These are phyloP conservation scores for Forbesichthys agassizii DNA, from an alignment of 2,113 vertebrate species.

Conservation along the genomic window DNA sequence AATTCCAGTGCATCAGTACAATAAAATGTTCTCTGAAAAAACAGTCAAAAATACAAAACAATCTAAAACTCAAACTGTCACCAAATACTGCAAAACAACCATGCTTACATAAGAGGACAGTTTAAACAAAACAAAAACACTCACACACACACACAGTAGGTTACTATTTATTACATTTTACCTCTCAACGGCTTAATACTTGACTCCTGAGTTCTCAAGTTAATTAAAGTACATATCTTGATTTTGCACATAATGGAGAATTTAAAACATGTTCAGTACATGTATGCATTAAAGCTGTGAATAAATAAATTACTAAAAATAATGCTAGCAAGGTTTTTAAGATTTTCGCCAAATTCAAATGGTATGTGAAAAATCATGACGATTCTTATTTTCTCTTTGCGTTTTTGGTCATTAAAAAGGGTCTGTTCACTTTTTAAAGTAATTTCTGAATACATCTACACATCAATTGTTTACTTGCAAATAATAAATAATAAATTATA, in stretches of 20 bases:
- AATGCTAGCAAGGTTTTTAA: too few relatives aligned
- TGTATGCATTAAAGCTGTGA: constrained; percentile 25
- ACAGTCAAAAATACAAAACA: constrained; percentile 25
- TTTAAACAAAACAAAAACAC: constrained; percentile 17
- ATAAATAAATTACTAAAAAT: constrained; percentile 32
- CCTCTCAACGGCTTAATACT: not conserved
- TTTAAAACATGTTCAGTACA: constrained; percentile 1
- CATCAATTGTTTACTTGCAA: too few relatives aligned
- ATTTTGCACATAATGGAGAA: constrained; percentile 15
- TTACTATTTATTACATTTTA: too few relatives aligned
- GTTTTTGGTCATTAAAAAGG: too few relatives aligned
- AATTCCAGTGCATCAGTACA: constrained; percentile 19
- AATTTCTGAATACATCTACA: too few relatives aligned
- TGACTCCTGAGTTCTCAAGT: constrained; percentile 41
- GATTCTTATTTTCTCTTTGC: not conserved
- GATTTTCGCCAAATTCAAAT: too few relatives aligned
- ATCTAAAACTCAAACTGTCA: constrained; percentile 12
- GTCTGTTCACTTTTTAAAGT: too few relatives aligned
- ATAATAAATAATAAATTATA: not conserved
- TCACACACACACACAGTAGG: too few relatives aligned
- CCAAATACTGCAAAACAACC: not conserved
- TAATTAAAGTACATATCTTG: constrained; percentile 29
- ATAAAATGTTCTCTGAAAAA: constrained; percentile 14
- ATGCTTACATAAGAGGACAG: constrained; percentile 7
- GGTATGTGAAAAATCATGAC: not conserved